Evolutionary conservation across 2,888 invertebrate genomes (phyloP), one percentile per base, ranked within the genome.

Genomic region (Diadegma fenestrale): DNA sequence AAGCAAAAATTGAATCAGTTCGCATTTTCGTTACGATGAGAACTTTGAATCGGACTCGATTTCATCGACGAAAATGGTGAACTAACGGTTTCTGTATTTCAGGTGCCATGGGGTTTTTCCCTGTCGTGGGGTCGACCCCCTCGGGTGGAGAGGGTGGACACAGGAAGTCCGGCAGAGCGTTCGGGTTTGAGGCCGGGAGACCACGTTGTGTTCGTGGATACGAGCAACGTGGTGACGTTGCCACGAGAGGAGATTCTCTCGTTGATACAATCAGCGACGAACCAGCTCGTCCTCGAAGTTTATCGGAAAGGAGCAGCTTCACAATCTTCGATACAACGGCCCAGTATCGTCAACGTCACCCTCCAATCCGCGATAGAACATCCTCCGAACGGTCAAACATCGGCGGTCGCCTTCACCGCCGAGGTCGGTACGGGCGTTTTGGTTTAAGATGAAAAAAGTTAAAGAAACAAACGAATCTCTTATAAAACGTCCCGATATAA

Each of bases 341-440:
- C 92, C 66, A 93, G 92, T 87, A 92, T 91, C 84, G 91, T 92
- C 85, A 90, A 91, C 88, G 89, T 91, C 66, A 90, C 90, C 68
- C 86, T 90, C 71, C 92, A 92, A 80, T 86, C 88, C 81, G 87
- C 90, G 79, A 69, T 87, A 90, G 88, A 86, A 75, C 89, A 78
- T 82, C 81, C 92, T 1, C 58, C 26, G 86, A 88, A 86, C 88
- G 89, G 85, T 79, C 93, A 88, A 88, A 93, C 90, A n/a, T 64
- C 82, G 75, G 91, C 92, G 95, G 97, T 98, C 93, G 97, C 98
- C 76, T 98, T 98, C 94, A 97, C 96, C 93, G 97, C 97, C 94
- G 98, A 98, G 98, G 98, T 98, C 96, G 97, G 98, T 97, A 97
- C 96, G 91, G 97, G 97, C 86, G 97, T 98, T 91, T 96, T 98